Conservation (phyloP, 2,113 vertebrate species). For the Onychostoma macrolepis region DNA sequence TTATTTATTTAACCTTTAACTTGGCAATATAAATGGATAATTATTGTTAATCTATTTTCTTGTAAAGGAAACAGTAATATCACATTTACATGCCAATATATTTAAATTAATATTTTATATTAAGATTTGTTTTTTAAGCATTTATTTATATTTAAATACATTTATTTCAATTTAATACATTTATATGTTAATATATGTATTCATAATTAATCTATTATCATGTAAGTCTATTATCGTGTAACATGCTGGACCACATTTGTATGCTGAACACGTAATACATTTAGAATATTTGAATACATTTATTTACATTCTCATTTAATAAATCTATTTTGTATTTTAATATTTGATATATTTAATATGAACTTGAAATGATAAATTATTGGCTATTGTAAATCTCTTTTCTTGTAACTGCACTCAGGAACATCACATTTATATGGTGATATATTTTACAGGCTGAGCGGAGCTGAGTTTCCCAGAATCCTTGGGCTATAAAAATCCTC, state of each 20-base stretch:
- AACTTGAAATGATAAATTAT: neutral
- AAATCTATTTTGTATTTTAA: neutral
- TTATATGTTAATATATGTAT: neutral
- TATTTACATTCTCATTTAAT: neutral
- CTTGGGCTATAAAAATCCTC: conserved; percentile 30
- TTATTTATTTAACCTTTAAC: neutral
- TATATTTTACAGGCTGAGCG: conserved; percentile 49
- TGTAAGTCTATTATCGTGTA: neutral
- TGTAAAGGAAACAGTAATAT: neutral
- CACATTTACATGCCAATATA: neutral
- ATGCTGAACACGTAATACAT: neutral
- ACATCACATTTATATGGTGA: conserved; percentile 10
- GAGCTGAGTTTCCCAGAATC: conserved; percentile 39
- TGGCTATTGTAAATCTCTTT: neutral
- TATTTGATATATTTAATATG: neutral
- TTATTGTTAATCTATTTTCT: neutral
- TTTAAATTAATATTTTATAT: neutral
- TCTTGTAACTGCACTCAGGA: conserved; percentile 6
- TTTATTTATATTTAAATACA: neutral
- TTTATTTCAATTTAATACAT: neutral
- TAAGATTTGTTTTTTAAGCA: neutral
- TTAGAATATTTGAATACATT: neutral
- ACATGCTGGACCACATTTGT: neutral
- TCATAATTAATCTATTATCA: no score
- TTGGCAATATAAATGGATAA: neutral